Conservation (phyloP, 1,140 invertebrate species). For the Rhopalosiphum padi region DNA sequence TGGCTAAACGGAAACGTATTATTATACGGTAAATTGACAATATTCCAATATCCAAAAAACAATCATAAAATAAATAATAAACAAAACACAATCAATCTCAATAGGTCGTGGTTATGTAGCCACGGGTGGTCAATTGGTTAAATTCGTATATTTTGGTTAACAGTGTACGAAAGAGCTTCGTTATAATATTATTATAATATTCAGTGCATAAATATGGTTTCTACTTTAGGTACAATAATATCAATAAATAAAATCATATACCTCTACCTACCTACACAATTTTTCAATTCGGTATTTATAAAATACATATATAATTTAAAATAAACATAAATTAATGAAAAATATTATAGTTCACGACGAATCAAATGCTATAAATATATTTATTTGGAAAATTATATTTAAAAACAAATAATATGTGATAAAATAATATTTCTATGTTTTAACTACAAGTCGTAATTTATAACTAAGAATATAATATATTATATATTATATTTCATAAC, state of each 20-base stretch:
- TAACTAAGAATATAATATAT: neutral
- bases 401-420: too few species aligned
- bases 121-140: neutral
- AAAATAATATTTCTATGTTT: too few species aligned
- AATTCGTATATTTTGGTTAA: neutral
- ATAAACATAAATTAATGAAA: neutral
- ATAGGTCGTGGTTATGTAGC: neutral
- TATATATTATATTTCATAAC: neutral
- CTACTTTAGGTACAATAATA: neutral
- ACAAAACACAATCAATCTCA: neutral
- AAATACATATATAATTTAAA: neutral
- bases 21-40: neutral
- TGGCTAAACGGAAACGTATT: neutral
- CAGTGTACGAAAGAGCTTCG: neutral
- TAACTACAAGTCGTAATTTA: too few species aligned
- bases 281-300: neutral
- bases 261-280: neutral
- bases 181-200: neutral
- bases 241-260: neutral
- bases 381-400: too few species aligned
- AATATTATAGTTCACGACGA: neutral
- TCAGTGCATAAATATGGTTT: neutral
- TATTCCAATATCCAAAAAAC: neutral
- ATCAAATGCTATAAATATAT: neutral
- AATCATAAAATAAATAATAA: neutral